phyloP scores from a whole-genome alignment of 2,888 invertebrate species.

The Phlogophora meticulosa region DNA sequence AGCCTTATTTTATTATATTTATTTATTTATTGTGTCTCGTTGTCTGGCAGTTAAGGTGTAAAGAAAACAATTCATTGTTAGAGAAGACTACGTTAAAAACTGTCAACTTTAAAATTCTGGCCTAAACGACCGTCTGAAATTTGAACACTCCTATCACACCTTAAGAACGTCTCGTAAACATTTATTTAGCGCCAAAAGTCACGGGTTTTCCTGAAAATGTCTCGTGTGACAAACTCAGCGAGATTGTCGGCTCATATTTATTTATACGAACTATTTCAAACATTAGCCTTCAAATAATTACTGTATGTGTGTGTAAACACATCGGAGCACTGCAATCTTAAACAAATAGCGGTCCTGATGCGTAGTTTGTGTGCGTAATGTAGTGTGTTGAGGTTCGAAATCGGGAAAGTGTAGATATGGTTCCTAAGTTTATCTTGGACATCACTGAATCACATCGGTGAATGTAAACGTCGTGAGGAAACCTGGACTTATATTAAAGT shows the following conservation, averaged over 20 bases:
- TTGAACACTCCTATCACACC: not conserved
- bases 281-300: conserved; percentile 23
- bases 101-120: no score
- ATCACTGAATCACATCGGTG: no score
- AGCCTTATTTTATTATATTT: no score
- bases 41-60: no score
- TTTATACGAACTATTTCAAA: conserved; percentile 32
- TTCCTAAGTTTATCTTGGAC: no score
- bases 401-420: no score
- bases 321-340: conserved; percentile 8
- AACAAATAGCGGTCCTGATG: conserved; percentile 24
- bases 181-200: conserved; percentile 13
- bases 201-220: conserved; percentile 43
- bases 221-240: conserved; percentile 33
- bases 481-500: no score
- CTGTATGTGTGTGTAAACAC: conserved; percentile 19
- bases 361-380: not conserved
- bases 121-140: not conserved
- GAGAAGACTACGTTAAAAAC: no score
- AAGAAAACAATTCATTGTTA: no score
- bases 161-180: conserved; percentile 9
- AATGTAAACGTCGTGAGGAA: no score
- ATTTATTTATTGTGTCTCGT: no score
- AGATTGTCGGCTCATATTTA: conserved; percentile 27
- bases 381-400: not conserved